A percentile compares a stretch with the other conserved stretches of the same genome.
These are phyloP conservation scores for Seira sanloemensis DNA, from an alignment of 2,888 invertebrate species.

Conservation along the genomic window DNA sequence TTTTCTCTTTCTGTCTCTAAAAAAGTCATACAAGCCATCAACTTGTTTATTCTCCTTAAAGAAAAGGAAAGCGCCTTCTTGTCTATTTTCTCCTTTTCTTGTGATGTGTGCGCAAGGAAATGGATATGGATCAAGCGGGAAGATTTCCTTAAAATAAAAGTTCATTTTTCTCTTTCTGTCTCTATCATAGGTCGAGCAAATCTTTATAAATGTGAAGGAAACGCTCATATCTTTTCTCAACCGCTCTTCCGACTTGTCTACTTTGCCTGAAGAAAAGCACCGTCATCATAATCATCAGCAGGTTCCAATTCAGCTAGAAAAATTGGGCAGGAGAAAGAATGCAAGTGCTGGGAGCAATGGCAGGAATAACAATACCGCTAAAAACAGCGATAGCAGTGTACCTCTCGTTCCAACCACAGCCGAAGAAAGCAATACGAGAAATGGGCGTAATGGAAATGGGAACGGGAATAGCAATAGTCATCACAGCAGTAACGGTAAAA, in stretches of 20 bases:
- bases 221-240: constrained; percentile 74
- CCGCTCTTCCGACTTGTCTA: constrained; percentile 55
- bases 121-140: too few relatives aligned
- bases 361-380: background rate
- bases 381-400: background rate
- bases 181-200: constrained; percentile 71
- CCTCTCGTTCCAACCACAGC: background rate
- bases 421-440: constrained; percentile 13
- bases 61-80: background rate
- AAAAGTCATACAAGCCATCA: background rate
- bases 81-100: constrained; percentile 17
- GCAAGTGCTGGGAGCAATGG: background rate
- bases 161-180: too few relatives aligned
- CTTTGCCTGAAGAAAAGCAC: background rate
- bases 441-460: constrained; percentile 28
- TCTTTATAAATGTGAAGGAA: constrained; percentile 77
- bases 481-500: background rate
- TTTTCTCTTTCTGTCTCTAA: too few relatives aligned
- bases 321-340: constrained; percentile 18
- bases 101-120: too few relatives aligned
- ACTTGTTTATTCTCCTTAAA: background rate
- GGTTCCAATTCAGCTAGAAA: constrained; percentile 24
- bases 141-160: too few relatives aligned
- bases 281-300: constrained; percentile 11
- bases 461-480: constrained; percentile 10